Base-by-base conservation (phyloP, 2,113 vertebrate species). In the Spheniscus mendiculus region DNA sequence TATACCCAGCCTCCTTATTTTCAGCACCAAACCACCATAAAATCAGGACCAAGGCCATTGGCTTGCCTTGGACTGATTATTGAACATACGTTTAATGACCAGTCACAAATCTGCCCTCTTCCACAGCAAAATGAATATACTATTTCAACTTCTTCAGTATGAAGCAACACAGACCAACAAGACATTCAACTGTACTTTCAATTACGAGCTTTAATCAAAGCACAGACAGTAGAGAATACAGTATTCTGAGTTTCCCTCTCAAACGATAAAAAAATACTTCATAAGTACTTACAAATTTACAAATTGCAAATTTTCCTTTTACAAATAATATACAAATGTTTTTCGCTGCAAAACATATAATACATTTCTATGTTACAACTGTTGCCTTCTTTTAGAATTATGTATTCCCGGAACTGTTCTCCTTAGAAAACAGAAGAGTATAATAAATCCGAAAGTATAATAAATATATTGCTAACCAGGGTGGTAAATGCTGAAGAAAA, bases 121-220 rank as follows among this genome's bases (percentile, higher is more conserved):
- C 65, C 77, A 74, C 52, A 89, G 61, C 49, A 87, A 94, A 89
- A 78, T 56, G 11, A 81, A 79, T 50, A 81, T 25, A 56, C 36
- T 44, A 32, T 76, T 76, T 80, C 71, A 96, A 32, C 21, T 76
- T 79, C 30, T 52, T 61, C 49, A 92, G 30, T 29, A 74, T 56
- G 77, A 91, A 96, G 27, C 38, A 87, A 91, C 32, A 84, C 26
- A 92, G 59, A 92, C n/a, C 73, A 92, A 73, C 45, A 53, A 81
- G 26, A 91, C 49, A 36, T 70, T 89, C 49, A 85, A 6, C 19
- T 78, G 22, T 44, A 90, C 34, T 91, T 78, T 95, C 62, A 80
- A 12, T 23, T 80, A 85, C 63, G 44, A 92, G 12, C 52, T 96
- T 97, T 97, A 95, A 92, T 96, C 59, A 92, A 89, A 82, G 47